A percentile compares a stretch with the other conserved stretches of the same genome.
These are phyloP conservation scores for Onychomys arenicola DNA, from an alignment of 2,797 vertebrate species.

Conservation along the genomic window DNA sequence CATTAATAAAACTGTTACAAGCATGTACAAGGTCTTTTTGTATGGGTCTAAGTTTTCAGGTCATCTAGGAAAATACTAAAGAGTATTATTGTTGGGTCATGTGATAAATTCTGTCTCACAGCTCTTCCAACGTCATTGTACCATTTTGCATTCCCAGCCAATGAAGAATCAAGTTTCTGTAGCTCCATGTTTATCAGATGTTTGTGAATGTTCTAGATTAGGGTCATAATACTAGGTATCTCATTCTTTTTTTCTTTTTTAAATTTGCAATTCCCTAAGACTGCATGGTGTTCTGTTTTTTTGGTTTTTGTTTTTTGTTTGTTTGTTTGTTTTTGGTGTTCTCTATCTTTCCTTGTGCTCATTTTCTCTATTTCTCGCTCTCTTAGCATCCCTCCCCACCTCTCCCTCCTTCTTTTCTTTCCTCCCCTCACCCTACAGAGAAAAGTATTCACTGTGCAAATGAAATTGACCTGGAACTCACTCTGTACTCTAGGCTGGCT, in stretches of 20 bases:
- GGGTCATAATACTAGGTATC: background rate
- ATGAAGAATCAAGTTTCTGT: background rate
- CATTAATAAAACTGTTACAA: constrained; percentile 39
- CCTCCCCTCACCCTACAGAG: background rate
- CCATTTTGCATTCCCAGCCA: background rate
- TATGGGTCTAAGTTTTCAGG: constrained; percentile 9
- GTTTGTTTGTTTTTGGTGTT: no score
- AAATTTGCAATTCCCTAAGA: constrained; percentile 27
- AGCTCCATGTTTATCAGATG: background rate
- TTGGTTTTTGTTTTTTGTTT: no score
- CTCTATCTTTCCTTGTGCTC: background rate
- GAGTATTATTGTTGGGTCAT: background rate
- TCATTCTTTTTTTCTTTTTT: background rate
- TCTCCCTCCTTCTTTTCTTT: background rate
- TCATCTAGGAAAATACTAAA: constrained; percentile 39
- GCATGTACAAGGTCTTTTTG: constrained; percentile 2
- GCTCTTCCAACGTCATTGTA: background rate
- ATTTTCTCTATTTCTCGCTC: background rate
- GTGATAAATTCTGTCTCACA: constrained; percentile 1
- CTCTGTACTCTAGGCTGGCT: background rate
- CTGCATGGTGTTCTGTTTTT: background rate
- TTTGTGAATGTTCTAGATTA: background rate
- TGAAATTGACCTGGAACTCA: background rate
- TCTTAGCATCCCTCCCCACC: background rate
- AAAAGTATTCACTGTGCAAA: background rate